Percentiles rank a stretch among this genome's conserved stretches.
Evolutionary conservation across 37 sponge, comb jelly and placozoan species (phyloP).

Genomic region (Cliona cf. orientalis): DNA sequence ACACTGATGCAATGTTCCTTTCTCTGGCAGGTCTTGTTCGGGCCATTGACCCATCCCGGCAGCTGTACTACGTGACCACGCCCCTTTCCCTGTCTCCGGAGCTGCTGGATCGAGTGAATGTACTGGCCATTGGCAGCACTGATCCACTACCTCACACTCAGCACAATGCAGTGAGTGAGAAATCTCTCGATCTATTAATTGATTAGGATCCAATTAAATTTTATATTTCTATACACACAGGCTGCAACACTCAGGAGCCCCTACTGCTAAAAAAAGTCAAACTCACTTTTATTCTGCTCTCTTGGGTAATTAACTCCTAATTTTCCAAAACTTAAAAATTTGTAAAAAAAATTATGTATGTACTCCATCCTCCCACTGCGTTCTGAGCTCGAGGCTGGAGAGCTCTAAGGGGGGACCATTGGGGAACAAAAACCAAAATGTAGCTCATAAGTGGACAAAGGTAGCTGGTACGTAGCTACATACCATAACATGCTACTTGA

Average conservation of each 20-base stretch:
- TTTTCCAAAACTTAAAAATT: too few relatives aligned
- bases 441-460: too few relatives aligned
- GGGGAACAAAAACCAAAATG: too few relatives aligned
- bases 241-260: constrained; percentile 31
- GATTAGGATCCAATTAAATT: too few relatives aligned
- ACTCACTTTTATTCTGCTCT: constrained; percentile 12
- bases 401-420: too few relatives aligned
- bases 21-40: constrained; percentile 63
- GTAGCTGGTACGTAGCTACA: too few relatives aligned
- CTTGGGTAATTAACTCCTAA: neutral
- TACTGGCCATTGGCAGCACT: constrained; percentile 33
- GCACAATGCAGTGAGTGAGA: too few relatives aligned
- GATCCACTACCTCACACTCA: constrained; percentile 23
- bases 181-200: constrained; percentile 7
- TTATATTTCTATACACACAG: too few relatives aligned
- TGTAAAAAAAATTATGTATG: too few relatives aligned
- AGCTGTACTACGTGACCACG: constrained; percentile 61
- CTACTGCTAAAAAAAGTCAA: constrained; percentile 26
- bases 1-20: neutral
- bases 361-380: too few relatives aligned
- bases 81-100: constrained; percentile 5
- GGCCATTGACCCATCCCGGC: constrained; percentile 40
- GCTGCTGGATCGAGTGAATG: constrained; percentile 33
- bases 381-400: too few relatives aligned
- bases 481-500: too few relatives aligned